Evolutionary conservation across 2,888 invertebrate genomes (phyloP).

Genomic region (Rotaria sp.): DNA sequence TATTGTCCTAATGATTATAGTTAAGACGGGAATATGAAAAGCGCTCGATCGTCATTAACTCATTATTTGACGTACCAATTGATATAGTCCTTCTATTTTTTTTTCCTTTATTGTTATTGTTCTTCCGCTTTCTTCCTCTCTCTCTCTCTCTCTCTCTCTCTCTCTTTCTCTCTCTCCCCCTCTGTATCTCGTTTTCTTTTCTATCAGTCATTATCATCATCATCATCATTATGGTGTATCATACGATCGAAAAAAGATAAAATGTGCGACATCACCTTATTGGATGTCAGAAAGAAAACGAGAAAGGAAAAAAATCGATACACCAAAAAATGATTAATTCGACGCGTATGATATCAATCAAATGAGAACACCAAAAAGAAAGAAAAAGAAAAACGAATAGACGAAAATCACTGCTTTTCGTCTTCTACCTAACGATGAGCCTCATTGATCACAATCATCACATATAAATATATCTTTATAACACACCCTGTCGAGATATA

Average conservation of each 20-base stretch:
- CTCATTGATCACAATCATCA: slow-evolving; percentile 10
- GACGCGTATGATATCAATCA: not conserved
- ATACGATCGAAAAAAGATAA: slow-evolving; percentile 17
- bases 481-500: not conserved
- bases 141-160: not conserved
- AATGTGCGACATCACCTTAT: slow-evolving; percentile 12
- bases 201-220: not conserved
- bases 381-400: not conserved
- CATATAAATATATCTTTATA: not conserved
- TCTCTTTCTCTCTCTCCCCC: not conserved
- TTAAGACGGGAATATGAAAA: not conserved
- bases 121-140: not conserved
- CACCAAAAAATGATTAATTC: slow-evolving; percentile 7
- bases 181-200: not conserved
- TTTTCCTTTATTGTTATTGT: not conserved
- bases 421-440: not conserved
- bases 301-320: not conserved
- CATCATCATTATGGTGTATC: not conserved
- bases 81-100: not conserved
- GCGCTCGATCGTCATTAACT: not conserved
- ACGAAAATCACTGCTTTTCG: not conserved
- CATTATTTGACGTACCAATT: not conserved
- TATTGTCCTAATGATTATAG: slow-evolving; percentile 5
- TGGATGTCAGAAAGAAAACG: not conserved
- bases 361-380: not conserved